These are phyloP conservation scores for Anarrhichthys ocellatus DNA, from an alignment of 2,113 vertebrate genomes.

Conservation along the genomic window DNA sequence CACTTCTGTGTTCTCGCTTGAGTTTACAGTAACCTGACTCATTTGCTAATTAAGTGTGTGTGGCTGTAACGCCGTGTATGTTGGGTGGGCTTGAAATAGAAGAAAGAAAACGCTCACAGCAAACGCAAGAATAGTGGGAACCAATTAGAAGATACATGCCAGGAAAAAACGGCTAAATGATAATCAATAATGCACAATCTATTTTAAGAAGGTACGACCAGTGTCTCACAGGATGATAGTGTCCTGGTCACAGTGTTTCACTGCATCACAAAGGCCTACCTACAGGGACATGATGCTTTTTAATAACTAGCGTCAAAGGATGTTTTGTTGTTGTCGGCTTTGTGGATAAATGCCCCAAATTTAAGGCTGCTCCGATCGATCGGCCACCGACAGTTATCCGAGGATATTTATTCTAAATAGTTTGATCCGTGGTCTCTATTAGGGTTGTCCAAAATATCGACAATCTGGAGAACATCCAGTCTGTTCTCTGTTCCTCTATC, in stretches of 20 bases:
- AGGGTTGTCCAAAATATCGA: neutral
- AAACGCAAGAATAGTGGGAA: neutral
- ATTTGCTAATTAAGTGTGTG: constrained; percentile 23
- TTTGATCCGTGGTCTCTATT: neutral
- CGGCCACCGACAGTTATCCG: neutral
- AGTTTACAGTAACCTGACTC: constrained; percentile 56
- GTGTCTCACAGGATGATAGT: neutral
- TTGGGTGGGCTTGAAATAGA: constrained; percentile 10
- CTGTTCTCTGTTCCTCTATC: too few relatives aligned
- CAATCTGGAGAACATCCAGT: too few relatives aligned
- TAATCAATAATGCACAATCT: neutral
- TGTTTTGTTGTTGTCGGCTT: neutral
- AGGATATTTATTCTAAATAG: neutral
- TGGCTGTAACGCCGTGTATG: neutral
- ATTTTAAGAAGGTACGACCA: neutral
- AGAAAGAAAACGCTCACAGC: neutral
- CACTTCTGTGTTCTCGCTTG: constrained; percentile 21
- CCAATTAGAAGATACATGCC: neutral
- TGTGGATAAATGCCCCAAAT: neutral
- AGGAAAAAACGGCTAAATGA: neutral
- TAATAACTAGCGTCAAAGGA: neutral
- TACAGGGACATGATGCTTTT: neutral
- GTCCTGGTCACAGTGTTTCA: neutral
- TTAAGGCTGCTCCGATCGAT: neutral
- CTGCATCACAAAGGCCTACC: neutral